Base-by-base conservation (phyloP, 2,888 invertebrate species). In the Dynastes grantii region DNA sequence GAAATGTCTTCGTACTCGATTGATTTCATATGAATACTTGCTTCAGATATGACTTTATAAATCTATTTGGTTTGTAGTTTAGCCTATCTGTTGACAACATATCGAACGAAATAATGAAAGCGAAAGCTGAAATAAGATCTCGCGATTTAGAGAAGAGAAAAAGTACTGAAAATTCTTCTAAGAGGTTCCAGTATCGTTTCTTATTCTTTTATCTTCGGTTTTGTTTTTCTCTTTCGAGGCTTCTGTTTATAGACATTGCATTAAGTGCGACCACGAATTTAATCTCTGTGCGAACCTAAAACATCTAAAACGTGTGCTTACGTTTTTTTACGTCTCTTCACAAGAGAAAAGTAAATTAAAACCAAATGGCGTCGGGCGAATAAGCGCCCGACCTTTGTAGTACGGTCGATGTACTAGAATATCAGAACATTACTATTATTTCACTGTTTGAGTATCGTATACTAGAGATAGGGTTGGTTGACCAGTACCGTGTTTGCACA, bases 401-500 rank as follows among this genome's bases (percentile, higher is more conserved):
- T n/a, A n/a, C n/a, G 61, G 73, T 75, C 61, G 61, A 63, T 27
- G 61, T 32, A 61, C 61, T 61, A 49, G 22, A 22, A 51, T 51
- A 68, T 68, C 68, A 68, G 49, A 63, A 63, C 73, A 61, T 40
- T 61, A 75, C 45, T 75, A 63, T 75, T 75, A 75, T 75, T 75
- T 75, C 73, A 75, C 45, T 61, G 61, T 63, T 75, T 61, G 63
- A 61, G 27, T 61, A 63, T 68, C 51, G 68, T 45, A 40, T 8
- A 16, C 8, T n/a, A 58, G 16, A 55, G 55, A 32, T 5, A 27
- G 73, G 61, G 61, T 75, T 75, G 22, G 61, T 45, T 61, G 22
- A 68, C 68, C 51, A 51, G 49, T 51, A 22, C 49, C 37, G 29
- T 67, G 37, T 37, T 29, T 27, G 45, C 61, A 45, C 61, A 63